Evolutionary conservation across 2,888 invertebrate species (phyloP), one percentile per base, ranked within the genome.

Genomic region (Serrognathus titanus): DNA sequence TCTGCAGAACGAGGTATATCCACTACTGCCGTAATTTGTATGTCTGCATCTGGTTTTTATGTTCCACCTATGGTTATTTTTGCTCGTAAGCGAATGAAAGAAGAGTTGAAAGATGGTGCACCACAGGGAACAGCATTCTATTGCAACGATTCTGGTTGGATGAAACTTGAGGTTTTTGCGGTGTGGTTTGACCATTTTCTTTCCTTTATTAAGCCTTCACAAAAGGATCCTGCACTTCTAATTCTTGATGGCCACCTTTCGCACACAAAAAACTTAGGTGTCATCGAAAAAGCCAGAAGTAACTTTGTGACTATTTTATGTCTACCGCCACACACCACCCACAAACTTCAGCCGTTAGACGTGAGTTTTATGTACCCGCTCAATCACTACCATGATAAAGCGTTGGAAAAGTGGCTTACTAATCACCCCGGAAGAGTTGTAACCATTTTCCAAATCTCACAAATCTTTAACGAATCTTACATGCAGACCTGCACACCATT

Each of bases 21-120:
- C 2, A 40, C 51, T 9, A 56, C 56, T 8, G 56, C 56, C 4
- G 56, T 55, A 37, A 53, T 59, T 24, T 60, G 53, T 48, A 45
- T 51, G 46, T 58, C 51, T 38, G 49, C 51, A 9, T 11, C 12
- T 53, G 52, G 40, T 10, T 46, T 9, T 35, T 59, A 61, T 39
- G 69, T 72, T 67, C 62, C 68, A n/a, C 65, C 65, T 2, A 61
- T 69, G 59, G 55, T 74, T 13, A 59, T 69, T 57, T 61, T 59
- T 37, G 52, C 38, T 2, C 48, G 45, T 31, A 49, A 9, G 45
- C 53, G n/a, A 16, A 35, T 45, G 51, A 48, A 20, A 36, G 59
- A 51, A 36, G 65, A 70, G 48, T 57, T 71, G 43, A 57, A 68
- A 55, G 68, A 66, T 58, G 41, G 53, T 47, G 51, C 38, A 9